Evolutionary conservation across 2,888 invertebrate species (phyloP).

Genomic region (Eurois occulta): DNA sequence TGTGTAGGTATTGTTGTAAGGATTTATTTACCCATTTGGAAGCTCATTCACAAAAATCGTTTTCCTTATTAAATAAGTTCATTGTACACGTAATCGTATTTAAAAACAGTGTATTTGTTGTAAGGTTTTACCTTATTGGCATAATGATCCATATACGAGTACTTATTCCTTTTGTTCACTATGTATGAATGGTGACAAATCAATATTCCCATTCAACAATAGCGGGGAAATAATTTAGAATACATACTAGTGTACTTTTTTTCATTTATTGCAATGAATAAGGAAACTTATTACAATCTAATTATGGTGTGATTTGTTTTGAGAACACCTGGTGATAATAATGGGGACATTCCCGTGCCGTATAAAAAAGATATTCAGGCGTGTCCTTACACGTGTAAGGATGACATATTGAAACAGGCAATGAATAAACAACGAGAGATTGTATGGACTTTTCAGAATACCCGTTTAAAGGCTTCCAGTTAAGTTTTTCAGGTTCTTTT

Average conservation of each 20-base stretch:
- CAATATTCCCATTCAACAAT: conserved; percentile 35
- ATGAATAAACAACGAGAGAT: not conserved
- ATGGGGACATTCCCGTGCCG: conserved; percentile 9
- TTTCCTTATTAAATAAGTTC: not conserved
- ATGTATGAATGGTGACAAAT: conserved; percentile 17
- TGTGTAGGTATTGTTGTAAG: not conserved
- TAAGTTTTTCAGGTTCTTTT: not conserved
- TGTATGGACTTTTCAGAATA: not conserved
- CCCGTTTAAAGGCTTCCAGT: not conserved
- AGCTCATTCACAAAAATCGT: not conserved
- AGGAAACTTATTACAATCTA: conserved; percentile 30
- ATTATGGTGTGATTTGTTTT: conserved; percentile 23
- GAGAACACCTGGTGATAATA: not conserved
- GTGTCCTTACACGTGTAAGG: no score
- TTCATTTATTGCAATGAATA: not conserved
- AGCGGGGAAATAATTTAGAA: not conserved
- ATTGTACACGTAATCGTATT: not conserved
- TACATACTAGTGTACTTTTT: conserved; percentile 11
- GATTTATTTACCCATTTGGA: not conserved
- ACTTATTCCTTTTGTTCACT: not conserved
- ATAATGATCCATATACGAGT: not conserved
- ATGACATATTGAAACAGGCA: not conserved
- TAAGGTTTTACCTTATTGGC: conserved; percentile 15
- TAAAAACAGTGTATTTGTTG: not conserved
- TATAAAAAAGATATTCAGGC: not conserved